These are phyloP conservation scores for Kuschelorhynchus macadamiae DNA, from an alignment of 2,888 invertebrate genomes.

Conservation along the genomic window DNA sequence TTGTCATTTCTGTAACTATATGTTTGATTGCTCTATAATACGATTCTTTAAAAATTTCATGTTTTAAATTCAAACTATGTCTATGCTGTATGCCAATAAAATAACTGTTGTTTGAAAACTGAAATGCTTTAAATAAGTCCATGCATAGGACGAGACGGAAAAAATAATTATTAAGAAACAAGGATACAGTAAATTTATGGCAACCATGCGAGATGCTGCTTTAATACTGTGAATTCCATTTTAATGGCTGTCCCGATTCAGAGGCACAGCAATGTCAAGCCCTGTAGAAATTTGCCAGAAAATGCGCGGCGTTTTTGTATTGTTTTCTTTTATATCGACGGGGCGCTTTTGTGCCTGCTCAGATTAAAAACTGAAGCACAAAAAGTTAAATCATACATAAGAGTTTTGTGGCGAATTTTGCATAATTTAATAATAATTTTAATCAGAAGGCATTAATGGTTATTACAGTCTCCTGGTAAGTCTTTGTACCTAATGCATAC, in stretches of 20 bases:
- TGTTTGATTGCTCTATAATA: no score
- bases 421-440: slow-evolving; percentile 4
- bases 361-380: slow-evolving; percentile 17
- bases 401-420: background rate
- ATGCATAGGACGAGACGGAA: no score
- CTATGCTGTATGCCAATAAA: no score
- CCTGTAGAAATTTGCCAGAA: slow-evolving; percentile 30
- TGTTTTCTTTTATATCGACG: slow-evolving; percentile 14
- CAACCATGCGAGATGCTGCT: slow-evolving; percentile 8
- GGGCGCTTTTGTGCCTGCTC: slow-evolving; percentile 19
- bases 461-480: no score
- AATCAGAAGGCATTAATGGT: no score
- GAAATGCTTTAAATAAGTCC: no score
- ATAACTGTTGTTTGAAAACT: no score
- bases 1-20: no score
- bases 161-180: slow-evolving; percentile 9
- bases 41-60: no score
- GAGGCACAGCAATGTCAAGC: slow-evolving; percentile 23
- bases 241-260: slow-evolving; percentile 26
- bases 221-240: slow-evolving; percentile 24
- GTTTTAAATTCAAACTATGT: no score
- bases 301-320: slow-evolving; percentile 28
- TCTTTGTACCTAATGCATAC: no score
- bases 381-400: background rate
- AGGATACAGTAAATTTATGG: slow-evolving; percentile 3